Conservation (phyloP, 2,113 vertebrate genomes). For the Oostethus manadensis region DNA sequence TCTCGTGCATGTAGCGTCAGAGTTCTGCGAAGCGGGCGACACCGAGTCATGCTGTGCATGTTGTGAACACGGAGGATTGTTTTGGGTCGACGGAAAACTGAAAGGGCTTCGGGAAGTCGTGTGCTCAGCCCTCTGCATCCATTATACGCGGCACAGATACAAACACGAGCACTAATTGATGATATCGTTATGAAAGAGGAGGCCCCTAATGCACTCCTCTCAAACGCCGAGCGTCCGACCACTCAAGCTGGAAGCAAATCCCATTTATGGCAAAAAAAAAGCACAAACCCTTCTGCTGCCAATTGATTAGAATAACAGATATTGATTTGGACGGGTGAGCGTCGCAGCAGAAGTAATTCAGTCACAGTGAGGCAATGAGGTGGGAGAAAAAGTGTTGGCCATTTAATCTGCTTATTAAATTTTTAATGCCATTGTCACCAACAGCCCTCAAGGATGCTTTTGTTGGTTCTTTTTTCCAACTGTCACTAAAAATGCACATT, state of each 20-base stretch:
- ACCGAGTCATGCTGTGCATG: constrained; percentile 39
- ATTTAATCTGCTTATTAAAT: constrained; percentile 50
- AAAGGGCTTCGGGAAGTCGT: constrained; percentile 9
- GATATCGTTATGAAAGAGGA: constrained; percentile 29
- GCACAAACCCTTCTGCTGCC: constrained; percentile 55
- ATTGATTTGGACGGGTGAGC: constrained; percentile 54
- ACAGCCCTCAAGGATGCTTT: background rate
- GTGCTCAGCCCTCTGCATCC: constrained; percentile 15
- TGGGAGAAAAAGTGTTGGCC: constrained; percentile 31
- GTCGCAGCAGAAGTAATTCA: constrained; percentile 35
- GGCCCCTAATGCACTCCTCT: constrained; percentile 33
- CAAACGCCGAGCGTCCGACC: constrained; percentile 13
- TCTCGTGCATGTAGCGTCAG: constrained; percentile 35
- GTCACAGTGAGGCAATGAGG: constrained; percentile 30
- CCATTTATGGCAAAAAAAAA: constrained; percentile 28
- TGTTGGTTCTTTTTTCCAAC: background rate
- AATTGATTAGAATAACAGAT: constrained; percentile 56
- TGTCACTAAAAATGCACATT: no score
- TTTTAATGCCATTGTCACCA: constrained; percentile 37
- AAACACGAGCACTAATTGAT: constrained; percentile 35
- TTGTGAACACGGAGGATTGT: constrained; percentile 20
- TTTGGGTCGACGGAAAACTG: constrained; percentile 1
- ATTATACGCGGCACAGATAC: background rate
- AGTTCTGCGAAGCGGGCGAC: background rate
- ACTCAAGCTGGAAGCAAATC: constrained; percentile 48